A percentile compares a stretch with the other conserved stretches of the same genome.
These are phyloP conservation scores for Lasioglossum calceatum DNA, from an alignment of 2,888 invertebrate genomes.

Conservation along the genomic window DNA sequence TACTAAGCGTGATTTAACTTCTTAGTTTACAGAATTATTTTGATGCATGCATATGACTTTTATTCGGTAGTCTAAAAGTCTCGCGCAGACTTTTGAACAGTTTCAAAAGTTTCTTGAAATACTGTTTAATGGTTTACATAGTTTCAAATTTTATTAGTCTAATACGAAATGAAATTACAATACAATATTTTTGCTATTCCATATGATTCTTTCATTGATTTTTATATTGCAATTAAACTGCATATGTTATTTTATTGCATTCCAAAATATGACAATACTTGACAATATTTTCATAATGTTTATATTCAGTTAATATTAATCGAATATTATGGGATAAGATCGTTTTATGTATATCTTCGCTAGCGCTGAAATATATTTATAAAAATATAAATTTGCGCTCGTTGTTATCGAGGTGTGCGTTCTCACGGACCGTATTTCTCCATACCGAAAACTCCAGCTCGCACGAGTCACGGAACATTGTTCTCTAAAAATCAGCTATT, in stretches of 20 bases:
- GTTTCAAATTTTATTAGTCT: no score
- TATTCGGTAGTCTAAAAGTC: no score
- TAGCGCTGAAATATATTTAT: neutral
- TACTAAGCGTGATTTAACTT: neutral
- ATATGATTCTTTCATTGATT: neutral
- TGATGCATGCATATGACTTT: no score
- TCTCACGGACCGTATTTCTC: neutral
- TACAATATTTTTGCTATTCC: no score
- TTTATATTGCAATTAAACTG: neutral
- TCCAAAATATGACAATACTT: neutral
- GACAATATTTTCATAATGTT: neutral
- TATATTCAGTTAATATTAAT: neutral
- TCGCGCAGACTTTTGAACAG: no score
- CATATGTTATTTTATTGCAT: neutral
- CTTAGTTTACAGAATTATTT: neutral
- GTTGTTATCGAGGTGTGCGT: neutral
- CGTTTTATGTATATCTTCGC: neutral
- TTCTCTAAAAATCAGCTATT: neutral
- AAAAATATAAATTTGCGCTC: neutral
- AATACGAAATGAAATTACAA: no score
- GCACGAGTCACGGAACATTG: neutral
- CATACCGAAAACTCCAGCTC: neutral
- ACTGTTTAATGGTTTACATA: no score
- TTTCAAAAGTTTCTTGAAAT: no score
- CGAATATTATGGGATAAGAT: neutral